Evolutionary conservation across 1,140 invertebrate genomes (phyloP).

Genomic region (Apis mellifera): DNA sequence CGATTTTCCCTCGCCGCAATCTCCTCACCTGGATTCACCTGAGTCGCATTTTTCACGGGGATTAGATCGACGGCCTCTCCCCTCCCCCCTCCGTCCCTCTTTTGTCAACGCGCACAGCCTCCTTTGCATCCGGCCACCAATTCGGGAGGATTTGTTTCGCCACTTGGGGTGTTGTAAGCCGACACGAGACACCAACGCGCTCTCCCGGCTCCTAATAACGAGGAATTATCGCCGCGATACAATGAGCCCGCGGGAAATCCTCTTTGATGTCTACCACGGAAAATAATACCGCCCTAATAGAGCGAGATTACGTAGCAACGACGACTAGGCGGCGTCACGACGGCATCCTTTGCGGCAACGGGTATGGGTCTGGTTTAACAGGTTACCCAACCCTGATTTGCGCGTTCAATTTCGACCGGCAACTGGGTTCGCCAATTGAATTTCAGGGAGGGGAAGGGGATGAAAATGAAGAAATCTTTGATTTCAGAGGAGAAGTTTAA

Average conservation of each 20-base stretch:
- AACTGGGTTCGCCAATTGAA: background rate
- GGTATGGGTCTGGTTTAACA: slow-evolving; percentile 23
- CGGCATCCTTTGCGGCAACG: background rate
- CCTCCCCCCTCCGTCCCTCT: slow-evolving; percentile 35
- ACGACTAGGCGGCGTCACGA: background rate
- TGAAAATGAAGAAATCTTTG: no score
- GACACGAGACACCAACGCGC: slow-evolving; percentile 75
- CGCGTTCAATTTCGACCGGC: slow-evolving; percentile 14
- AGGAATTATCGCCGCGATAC: slow-evolving; percentile 81
- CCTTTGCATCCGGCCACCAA: slow-evolving; percentile 78
- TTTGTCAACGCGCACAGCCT: slow-evolving; percentile 56
- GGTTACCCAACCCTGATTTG: slow-evolving; percentile 26
- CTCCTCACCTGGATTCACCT: slow-evolving; percentile 72
- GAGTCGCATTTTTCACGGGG: slow-evolving; percentile 74
- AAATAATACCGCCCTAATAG: slow-evolving; percentile 79
- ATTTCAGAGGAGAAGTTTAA: no score
- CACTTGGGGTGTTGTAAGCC: slow-evolving; percentile 81
- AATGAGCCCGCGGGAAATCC: slow-evolving; percentile 76
- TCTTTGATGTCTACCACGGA: slow-evolving; percentile 79
- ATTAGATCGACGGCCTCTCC: slow-evolving; percentile 71
- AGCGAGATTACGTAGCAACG: slow-evolving; percentile 74
- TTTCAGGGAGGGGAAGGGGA: background rate
- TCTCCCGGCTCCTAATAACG: slow-evolving; percentile 76
- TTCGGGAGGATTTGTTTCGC: slow-evolving; percentile 80
- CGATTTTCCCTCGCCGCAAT: slow-evolving; percentile 13